phyloP scores from a whole-genome alignment of 2,797 vertebrate genomes.

The Paratrypauchen microcephalus region DNA sequence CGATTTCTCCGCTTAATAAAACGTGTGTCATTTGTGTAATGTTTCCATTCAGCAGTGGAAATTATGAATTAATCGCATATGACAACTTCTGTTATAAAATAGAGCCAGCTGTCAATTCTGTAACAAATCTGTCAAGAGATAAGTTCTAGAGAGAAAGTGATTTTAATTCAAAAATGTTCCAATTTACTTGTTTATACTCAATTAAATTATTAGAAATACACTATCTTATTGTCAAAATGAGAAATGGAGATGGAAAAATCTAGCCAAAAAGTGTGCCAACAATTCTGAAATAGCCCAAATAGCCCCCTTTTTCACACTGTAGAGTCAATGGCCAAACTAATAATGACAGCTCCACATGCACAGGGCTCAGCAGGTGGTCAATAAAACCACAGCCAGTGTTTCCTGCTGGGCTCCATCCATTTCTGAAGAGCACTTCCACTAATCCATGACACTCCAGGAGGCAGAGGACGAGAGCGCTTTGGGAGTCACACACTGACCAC shows the following conservation, averaged over 20 bases:
- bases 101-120: background rate
- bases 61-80: background rate
- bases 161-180: background rate
- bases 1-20: background rate
- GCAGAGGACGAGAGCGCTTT: background rate
- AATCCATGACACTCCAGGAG: background rate
- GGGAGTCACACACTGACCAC: background rate
- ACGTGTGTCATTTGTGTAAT: background rate
- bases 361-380: slow-evolving; percentile 2
- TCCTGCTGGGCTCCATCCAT: background rate
- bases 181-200: background rate
- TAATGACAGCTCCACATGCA: slow-evolving; percentile 27
- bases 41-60: background rate
- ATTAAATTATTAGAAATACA: background rate
- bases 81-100: background rate
- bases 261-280: background rate
- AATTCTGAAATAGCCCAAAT: background rate
- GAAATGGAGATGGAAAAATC: background rate
- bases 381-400: slow-evolving; percentile 11
- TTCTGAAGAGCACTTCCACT: slow-evolving; percentile 4
- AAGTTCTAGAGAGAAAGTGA: background rate
- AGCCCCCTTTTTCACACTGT: background rate
- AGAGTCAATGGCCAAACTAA: slow-evolving; percentile 27
- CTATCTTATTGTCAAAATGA: background rate
- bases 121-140: background rate